Base-by-base conservation (phyloP, 2,797 vertebrate species). In the Crenichthys baileyi region DNA sequence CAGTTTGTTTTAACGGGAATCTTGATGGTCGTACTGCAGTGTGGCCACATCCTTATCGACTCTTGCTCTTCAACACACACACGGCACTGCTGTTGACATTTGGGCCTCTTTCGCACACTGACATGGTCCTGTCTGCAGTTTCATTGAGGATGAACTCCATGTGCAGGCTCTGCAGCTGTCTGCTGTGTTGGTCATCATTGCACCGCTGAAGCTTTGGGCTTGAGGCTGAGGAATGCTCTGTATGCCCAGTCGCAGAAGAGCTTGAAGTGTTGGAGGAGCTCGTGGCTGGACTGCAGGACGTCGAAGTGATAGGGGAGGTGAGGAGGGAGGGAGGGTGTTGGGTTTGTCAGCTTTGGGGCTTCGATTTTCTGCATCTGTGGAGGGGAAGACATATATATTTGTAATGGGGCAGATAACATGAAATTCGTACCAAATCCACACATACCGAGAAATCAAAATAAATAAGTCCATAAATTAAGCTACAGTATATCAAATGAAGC, bases 191-290 rank as follows among this genome's bases (percentile, higher is more conserved):
- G 77, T 82, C 72, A 91, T 94, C 86, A 92, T 87, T 93, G 93
- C 18, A 75, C 88, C 71, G 88, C 87, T 50, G 91, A 79, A 29
- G 83, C 91, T 88, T 94, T 96, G 84, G 94, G 90, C 82, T 95
- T 96, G 74, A 96, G 93, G 86, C 92, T 95, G 75, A 96, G 85
- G 70, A 96, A 95, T 13, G 95, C 95, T 85, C 96, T 93, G 60
- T 94, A 93, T 0, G 96, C 95, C 96, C 96, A 96, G 58, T 96
- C 95, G 56, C 95, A 96, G 90, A 95, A 96, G 79, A 96, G 95
- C 80, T 94, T 94, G 88, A 96, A 96, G 91, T 95, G 95, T 81
- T 95, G 94, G 24, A 96, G 94, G 44, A 96, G 94, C 89, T 96
- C 96, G 1, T 95, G 94, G 70, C 95, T 96, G n/a, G 95, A 96